Evolutionary conservation across 1,140 invertebrate species (phyloP).

Genomic region (Pteromalus puparum): DNA sequence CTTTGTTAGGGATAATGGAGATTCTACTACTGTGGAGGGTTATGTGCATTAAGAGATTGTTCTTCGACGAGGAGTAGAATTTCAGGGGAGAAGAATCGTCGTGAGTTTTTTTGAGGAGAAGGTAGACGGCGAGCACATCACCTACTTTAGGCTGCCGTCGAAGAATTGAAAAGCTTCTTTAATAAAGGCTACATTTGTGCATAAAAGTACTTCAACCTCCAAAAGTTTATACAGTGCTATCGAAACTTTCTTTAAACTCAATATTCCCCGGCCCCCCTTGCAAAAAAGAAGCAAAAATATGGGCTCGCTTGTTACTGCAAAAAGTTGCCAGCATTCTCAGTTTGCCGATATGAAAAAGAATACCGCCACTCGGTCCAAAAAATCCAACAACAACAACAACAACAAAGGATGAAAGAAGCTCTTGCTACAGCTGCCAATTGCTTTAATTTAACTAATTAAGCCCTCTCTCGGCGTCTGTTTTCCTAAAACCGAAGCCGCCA

Average conservation of each 20-base stretch:
- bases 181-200: no score
- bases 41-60: background rate
- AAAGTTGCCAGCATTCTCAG: background rate
- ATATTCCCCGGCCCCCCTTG: no score
- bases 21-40: background rate
- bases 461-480: background rate
- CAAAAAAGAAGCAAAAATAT: background rate
- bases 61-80: background rate
- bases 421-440: background rate
- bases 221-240: no score
- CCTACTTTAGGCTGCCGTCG: no score
- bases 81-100: no score
- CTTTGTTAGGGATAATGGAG: background rate
- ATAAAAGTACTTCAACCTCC: no score
- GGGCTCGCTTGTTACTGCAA: no score
- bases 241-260: no score
- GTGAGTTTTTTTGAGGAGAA: no score
- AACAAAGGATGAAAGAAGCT: background rate
- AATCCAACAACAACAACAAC: background rate
- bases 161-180: no score
- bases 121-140: no score
- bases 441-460: constrained; percentile 24
- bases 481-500: background rate
- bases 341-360: background rate
- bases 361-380: background rate